phyloP scores from a whole-genome alignment of 2,797 vertebrate genomes.

The Gallirallus australis region DNA sequence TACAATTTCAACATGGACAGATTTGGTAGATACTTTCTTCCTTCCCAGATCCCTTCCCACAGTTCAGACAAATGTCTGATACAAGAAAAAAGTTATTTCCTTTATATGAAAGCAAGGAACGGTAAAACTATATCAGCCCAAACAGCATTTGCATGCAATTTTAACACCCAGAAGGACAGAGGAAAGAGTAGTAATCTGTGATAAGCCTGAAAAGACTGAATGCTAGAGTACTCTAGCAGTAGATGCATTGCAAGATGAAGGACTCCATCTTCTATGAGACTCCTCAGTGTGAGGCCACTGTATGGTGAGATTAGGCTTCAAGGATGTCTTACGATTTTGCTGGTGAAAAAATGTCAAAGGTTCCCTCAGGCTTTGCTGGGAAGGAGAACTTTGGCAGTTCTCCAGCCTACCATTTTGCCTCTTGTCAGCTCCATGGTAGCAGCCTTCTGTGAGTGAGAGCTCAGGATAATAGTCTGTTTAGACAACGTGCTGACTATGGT shows the following conservation, averaged over 20 bases:
- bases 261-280: slow-evolving; percentile 45
- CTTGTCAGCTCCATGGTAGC: slow-evolving; percentile 68
- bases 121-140: neutral
- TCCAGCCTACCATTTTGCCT: slow-evolving; percentile 72
- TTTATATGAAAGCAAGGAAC: neutral
- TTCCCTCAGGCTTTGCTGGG: slow-evolving; percentile 46
- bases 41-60: neutral
- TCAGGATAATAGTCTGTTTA: slow-evolving; percentile 62
- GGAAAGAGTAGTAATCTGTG: neutral
- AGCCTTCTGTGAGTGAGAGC: slow-evolving; percentile 20
- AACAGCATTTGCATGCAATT: neutral
- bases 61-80: neutral
- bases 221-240: neutral
- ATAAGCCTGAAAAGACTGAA: slow-evolving; percentile 4
- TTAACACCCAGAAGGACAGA: neutral
- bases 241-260: neutral
- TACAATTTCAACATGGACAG: neutral
- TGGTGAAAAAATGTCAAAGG: slow-evolving; percentile 63
- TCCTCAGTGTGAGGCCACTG: neutral
- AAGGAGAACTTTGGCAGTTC: slow-evolving; percentile 65
- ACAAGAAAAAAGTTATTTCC: neutral
- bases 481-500: slow-evolving; percentile 67
- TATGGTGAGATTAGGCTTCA: slow-evolving; percentile 15
- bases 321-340: neutral
- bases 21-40: neutral